Evolutionary conservation across 1,140 invertebrate species (phyloP), one percentile per base, ranked within the genome.

Genomic region (Halesus radiatus): DNA sequence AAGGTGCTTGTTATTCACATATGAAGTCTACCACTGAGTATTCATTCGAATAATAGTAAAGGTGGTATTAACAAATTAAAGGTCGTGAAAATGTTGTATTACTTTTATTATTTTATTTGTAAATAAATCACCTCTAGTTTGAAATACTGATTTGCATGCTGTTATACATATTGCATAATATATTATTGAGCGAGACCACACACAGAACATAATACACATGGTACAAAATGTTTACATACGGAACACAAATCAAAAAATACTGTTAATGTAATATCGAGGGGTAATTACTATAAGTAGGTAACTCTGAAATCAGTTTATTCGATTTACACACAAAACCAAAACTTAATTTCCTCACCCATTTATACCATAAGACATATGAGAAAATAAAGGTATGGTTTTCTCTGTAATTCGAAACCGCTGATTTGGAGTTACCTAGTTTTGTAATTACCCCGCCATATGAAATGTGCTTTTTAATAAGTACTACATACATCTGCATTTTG

Each of bases 51-150:
- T n/a, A 18, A 56, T 1, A 54, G 10, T 20, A 64, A 8, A 18
- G 29, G 64, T n/a, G 32, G 13, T n/a, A 50, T 1, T n/a, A 64
- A 62, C 58, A 54, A 78, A 20, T n/a, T n/a, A n/a, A n/a, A n/a
- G n/a, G n/a, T 10, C 37, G 13, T 45, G 37, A 22, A 15, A 68
- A 20, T 0, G n/a, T 53, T 26, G 53, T 56, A 56, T 72, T 72
- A 18, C 23, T 50, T 23, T 75, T 29, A 66, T 74, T 79, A 74
- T 29, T 74, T 79, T 79, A 75, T 75, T 75, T 79, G 78, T 79
- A 79, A 79, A 79, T 74, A 79, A 79, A 79, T 79, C 78, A 79
- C 78, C 64, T 79, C 78, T 79, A 79, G 22, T 74, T 54, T 74
- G 70, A 74, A 79, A 79, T 79, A 79, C 78, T 79, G 78, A 74